Conservation (phyloP, 2,113 vertebrate species). For the Heteronetta atricapilla region DNA sequence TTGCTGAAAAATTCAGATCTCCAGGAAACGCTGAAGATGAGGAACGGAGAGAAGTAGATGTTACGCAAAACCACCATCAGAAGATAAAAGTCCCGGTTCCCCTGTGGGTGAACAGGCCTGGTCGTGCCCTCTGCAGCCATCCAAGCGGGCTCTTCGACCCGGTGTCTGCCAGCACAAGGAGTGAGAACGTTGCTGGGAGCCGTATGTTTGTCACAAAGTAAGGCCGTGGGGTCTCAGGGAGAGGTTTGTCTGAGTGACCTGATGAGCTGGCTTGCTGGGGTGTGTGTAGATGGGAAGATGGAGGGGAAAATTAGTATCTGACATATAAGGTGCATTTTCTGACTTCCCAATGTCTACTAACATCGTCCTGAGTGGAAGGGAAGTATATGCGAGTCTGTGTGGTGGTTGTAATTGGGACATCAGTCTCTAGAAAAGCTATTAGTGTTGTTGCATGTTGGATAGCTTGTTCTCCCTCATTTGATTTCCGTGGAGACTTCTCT, state of each 20-base stretch:
- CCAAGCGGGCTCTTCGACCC: slow-evolving; percentile 37
- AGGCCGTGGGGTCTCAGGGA: not conserved
- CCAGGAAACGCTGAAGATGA: not conserved
- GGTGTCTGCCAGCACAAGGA: slow-evolving; percentile 33
- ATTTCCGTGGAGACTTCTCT: not conserved
- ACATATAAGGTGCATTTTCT: not conserved
- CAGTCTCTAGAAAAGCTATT: not conserved
- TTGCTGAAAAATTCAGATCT: slow-evolving; percentile 70
- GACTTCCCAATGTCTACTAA: not conserved
- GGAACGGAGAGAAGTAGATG: slow-evolving; percentile 18
- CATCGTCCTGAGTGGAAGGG: not conserved
- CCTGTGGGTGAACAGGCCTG: slow-evolving; percentile 26
- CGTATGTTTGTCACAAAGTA: slow-evolving; percentile 49
- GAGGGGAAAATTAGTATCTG: not conserved
- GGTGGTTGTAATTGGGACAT: not conserved
- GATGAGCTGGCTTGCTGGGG: not conserved
- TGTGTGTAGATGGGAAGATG: not conserved
- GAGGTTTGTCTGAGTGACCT: not conserved
- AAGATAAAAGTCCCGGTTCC: slow-evolving; percentile 48
- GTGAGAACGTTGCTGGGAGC: slow-evolving; percentile 33
- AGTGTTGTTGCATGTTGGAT: not conserved
- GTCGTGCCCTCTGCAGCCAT: not conserved
- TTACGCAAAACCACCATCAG: not conserved
- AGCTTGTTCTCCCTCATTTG: not conserved
- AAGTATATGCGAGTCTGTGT: not conserved